Conservation (phyloP, 1,140 invertebrate species). For the Wiebesia pumilae region DNA sequence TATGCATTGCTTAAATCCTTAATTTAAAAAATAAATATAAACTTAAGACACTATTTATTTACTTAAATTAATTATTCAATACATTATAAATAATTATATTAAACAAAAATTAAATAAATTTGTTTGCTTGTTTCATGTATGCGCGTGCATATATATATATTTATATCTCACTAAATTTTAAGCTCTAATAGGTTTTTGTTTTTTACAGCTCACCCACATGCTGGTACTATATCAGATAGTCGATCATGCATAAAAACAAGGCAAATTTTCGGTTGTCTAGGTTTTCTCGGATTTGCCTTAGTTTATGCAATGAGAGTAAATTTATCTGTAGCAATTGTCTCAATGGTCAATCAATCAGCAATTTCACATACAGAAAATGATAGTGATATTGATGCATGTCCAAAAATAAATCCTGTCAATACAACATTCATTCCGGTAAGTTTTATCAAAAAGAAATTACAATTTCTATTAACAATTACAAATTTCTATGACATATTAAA, state of each 20-base stretch:
- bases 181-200: conserved; percentile 17
- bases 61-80: no score
- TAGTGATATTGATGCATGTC: conserved; percentile 79
- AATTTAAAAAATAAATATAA: no score
- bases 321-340: conserved; percentile 94
- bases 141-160: not conserved
- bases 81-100: not conserved
- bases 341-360: conserved; percentile 90
- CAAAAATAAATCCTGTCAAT: conserved; percentile 74
- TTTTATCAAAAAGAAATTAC: conserved; percentile 50
- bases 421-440: conserved; percentile 77
- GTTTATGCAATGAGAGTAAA: conserved; percentile 95
- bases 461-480: no score
- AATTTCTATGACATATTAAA: not conserved
- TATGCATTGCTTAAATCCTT: no score
- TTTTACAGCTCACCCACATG: conserved; percentile 68
- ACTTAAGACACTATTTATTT: no score
- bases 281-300: conserved; percentile 86
- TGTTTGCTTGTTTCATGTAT: no score
- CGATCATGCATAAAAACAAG: conserved; percentile 82
- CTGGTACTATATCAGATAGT: conserved; percentile 71
- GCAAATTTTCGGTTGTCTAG: conserved; percentile 85
- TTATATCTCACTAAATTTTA: not conserved
- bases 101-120: not conserved
- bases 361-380: conserved; percentile 76